Evolutionary conservation across 2,888 invertebrate species (phyloP), one percentile per base, ranked within the genome.

Genomic region (Lysandra bellargus): DNA sequence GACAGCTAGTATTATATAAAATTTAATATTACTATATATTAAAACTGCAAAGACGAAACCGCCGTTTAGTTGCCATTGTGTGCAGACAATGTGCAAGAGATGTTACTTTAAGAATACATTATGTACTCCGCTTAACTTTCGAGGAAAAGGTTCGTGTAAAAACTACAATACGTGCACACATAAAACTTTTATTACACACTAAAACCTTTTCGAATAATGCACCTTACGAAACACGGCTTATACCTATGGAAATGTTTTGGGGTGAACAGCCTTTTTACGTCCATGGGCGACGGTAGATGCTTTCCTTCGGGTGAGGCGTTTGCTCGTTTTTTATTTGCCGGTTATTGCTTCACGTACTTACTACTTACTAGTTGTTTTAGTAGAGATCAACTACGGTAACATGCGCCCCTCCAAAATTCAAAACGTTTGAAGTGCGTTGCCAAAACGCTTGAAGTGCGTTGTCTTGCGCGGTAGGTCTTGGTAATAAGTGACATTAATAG

Each of bases 141-240:
- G 30, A 69, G 33, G 69, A 69, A 69, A 69, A 37, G 37, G 69
- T 33, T 37, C 33, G 33, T 69, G 69, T 69, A 69, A 69, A 69
- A 69, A 69, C 33, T 69, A 37, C 33, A 69, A 33, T 69, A 69
- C 69, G 69, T 69, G 69, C 69, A 37, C 30, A 69, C 69, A 37
- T 69, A 69, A 69, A 69, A 69, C 69, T 37, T 69, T 69, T 69
- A 69, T 69, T 69, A 69, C 69, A 17, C 33, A 69, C 69, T 69
- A 33, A 69, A 69, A 69, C 69, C 69, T 69, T 64, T 69, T 69
- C 33, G 33, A 69, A 37, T 37, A 69, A 69, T 69, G 69, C 69
- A 69, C 64, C 64, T 64, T 69, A 69, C 64, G 61, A 23, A 2
- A 61, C 53, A 57, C 14, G 60, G 53, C 14, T 60, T 69, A 44